These are phyloP conservation scores for Bagarius yarrelli DNA, from an alignment of 2,113 vertebrate genomes.

Conservation along the genomic window DNA sequence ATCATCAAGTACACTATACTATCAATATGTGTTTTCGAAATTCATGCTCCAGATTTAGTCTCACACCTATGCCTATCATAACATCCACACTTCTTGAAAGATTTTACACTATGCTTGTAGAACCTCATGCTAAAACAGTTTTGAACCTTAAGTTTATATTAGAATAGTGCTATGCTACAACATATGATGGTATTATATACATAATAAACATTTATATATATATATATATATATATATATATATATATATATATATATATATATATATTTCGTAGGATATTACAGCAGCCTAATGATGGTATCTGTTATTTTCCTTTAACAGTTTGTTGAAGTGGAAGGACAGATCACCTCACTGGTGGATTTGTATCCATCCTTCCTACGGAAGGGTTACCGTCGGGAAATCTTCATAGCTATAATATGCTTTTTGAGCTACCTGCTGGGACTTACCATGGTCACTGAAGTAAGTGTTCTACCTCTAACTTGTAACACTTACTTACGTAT, in stretches of 20 bases:
- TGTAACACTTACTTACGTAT: background rate
- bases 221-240: too few relatives aligned
- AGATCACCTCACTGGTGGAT: constrained; percentile 99
- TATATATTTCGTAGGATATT: background rate
- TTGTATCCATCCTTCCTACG: constrained; percentile 99
- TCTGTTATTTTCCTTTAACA: constrained; percentile 58
- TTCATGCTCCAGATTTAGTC: too few relatives aligned
- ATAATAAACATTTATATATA: too few relatives aligned
- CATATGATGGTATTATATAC: too few relatives aligned
- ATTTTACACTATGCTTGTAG: background rate
- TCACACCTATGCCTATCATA: too few relatives aligned
- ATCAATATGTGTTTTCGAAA: too few relatives aligned
- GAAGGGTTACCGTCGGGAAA: constrained; percentile 99
- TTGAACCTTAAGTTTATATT: too few relatives aligned
- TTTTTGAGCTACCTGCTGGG: constrained; percentile 97
- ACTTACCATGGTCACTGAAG: constrained; percentile 97
- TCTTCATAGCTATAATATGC: constrained; percentile 97
- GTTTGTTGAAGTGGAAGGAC: constrained; percentile 99
- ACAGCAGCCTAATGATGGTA: background rate
- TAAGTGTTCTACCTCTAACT: constrained; percentile 55
- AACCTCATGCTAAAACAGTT: too few relatives aligned
- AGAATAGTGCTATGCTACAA: too few relatives aligned
- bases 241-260: too few relatives aligned
- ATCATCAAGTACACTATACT: background rate
- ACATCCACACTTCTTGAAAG: background rate